phyloP scores from a whole-genome alignment of 2,113 vertebrate species.

The Caracal caracal region DNA sequence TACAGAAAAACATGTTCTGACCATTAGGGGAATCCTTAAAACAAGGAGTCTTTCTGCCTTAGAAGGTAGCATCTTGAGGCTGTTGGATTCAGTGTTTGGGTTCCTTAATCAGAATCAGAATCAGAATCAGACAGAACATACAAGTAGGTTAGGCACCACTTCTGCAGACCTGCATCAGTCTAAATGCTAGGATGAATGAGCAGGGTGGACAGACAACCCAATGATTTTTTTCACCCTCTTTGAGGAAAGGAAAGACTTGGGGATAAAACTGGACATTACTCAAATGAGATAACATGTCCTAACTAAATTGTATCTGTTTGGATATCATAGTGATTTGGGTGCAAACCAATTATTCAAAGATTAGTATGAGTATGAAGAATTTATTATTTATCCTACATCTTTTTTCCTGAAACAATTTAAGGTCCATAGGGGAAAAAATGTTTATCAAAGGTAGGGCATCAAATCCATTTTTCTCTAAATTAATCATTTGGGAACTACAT shows the following conservation, averaged over 20 bases:
- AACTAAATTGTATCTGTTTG: not conserved
- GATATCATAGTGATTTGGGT: not conserved
- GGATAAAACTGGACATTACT: not conserved
- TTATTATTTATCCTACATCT: not conserved
- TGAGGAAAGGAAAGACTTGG: not conserved
- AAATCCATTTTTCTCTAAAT: conserved; percentile 14
- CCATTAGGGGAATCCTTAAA: not conserved
- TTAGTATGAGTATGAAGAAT: not conserved
- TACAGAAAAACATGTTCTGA: not conserved
- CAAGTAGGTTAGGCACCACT: not conserved
- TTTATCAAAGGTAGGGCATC: not conserved
- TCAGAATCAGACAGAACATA: not conserved
- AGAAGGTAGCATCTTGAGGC: not conserved
- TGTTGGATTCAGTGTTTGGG: not conserved
- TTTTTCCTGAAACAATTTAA: not conserved
- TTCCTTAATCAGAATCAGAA: not conserved
- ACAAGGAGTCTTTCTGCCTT: not conserved
- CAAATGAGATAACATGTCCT: not conserved
- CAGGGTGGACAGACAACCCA: not conserved
- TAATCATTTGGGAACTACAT: not conserved
- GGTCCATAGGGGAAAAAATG: not conserved
- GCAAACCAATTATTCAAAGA: not conserved
- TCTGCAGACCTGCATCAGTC: not conserved
- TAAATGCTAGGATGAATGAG: too few species aligned
- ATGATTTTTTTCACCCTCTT: not conserved